Evolutionary conservation across 2,797 vertebrate genomes (phyloP), one percentile per base, ranked within the genome.

Genomic region (Otolemur crassicaudatus): DNA sequence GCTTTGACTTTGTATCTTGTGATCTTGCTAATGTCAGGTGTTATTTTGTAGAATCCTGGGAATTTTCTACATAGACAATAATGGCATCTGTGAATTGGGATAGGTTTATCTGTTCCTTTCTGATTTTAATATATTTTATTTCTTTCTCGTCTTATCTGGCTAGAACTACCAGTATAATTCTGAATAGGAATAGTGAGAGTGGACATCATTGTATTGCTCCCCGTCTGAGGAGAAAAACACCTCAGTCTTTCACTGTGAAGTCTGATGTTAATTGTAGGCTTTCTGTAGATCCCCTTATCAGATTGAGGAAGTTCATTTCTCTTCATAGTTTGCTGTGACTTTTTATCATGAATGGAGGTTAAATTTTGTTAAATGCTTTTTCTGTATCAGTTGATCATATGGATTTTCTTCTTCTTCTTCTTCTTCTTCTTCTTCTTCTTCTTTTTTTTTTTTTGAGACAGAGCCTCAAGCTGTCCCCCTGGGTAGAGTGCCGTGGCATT

Each of bases 11-110:
- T 77, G 13, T 65, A 73, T 69, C 8, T 73, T 90, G 34, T 53
- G 49, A 70, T 19, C 43, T 60, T 91, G 53, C n/a, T 97, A 87
- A 76, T 11, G 19, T 88, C 43, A 34, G 63, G 34, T 63, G 29
- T 79, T 91, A 93, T 72, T 92, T 87, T 65, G 29, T 86, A 53
- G 49, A 91, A 88, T 92, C 22, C 65, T 90, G 58, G 63, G 56
- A 17, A 86, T 60, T 88, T 94, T 91, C 13, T 91, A 40, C 67
- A 37, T 67, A 58, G 58, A 80, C 25, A 60, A 37, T 81, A 14
- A 60, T 87, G 65, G 25, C 53, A 75, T 69, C 25, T 85, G 17
- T 61, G 20, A 87, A 46, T 87, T 87, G 29, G 63, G 70, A 72
- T 58, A 80, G 10, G 27, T 60, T 58, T 77, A 69, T 75, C 81